These are phyloP conservation scores for Drosophila parabipectinata DNA, from an alignment of 1,140 invertebrate genomes.

Conservation along the genomic window DNA sequence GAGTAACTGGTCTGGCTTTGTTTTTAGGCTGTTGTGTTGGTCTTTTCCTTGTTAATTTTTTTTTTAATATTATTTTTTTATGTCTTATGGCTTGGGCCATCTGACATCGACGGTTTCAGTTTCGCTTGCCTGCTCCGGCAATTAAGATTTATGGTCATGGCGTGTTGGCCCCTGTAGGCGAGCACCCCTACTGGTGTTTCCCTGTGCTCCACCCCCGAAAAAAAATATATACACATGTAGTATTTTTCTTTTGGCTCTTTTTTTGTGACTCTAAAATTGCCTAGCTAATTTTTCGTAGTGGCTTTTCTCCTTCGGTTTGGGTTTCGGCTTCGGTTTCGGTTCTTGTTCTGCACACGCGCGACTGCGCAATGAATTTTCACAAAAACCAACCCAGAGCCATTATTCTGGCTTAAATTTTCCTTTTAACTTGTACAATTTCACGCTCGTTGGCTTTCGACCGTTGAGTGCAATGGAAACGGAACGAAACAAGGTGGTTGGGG, in stretches of 20 bases:
- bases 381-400: conserved; percentile 6
- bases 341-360: conserved; percentile 60
- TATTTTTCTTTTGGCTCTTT: conserved; percentile 17
- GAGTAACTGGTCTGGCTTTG: conserved; percentile 2
- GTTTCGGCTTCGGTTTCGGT: too few relatives aligned
- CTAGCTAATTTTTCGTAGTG: conserved; percentile 61
- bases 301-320: conserved; percentile 6
- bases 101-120: conserved; percentile 36
- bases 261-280: conserved; percentile 43
- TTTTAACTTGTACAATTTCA: conserved; percentile 75
- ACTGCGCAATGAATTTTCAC: conserved; percentile 50
- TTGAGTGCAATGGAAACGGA: conserved; percentile 22
- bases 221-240: conserved; percentile 1
- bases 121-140: conserved; percentile 75
- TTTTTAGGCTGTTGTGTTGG: not conserved
- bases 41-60: not conserved
- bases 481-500: conserved; percentile 15
- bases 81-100: not conserved
- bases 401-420: conserved; percentile 55
- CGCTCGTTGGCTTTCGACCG: conserved; percentile 56
- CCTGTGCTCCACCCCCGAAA: conserved; percentile 15
- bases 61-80: not conserved
- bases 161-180: conserved; percentile 62
- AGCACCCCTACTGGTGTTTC: conserved; percentile 25
- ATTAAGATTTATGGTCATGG: conserved; percentile 81